Base-by-base conservation (phyloP, 1,140 invertebrate species). In the Calephelis nemesis region DNA sequence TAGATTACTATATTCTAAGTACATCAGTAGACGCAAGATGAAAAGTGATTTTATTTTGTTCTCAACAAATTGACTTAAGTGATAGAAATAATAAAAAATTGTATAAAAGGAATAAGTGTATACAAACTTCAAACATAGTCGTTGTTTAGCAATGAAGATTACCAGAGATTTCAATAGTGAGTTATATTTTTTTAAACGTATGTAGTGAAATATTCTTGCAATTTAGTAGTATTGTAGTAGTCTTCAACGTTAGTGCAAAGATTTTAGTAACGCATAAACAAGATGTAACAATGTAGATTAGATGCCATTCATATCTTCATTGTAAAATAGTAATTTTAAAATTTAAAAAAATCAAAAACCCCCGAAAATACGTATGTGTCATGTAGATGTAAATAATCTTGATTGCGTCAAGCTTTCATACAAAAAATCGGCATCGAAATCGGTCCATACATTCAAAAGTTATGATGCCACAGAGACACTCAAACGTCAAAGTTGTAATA, bases 41-140 rank as follows among this genome's bases (percentile, higher is more conserved):
- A 82, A 78, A 88, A 91, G 87, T 91, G 87, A 91, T 90, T 91
- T 91, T 91, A 91, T 91, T 90, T 88, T 88, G 87, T 90, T 83
- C 72, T 75, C 78, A 72, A 78, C 76, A 79, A 79, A 85, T 77
- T 81, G 82, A 87, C 80, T 83, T 75, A 69, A 82, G 84, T 87
- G 84, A 87, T 73, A 83, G 78, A 81, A 80, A 73, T 78, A 77
- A 82, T 73, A 82, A 84, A 84, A 19, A 87, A 86, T 81, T 87
- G 83, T 82, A 85, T 77, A 87, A 87, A 88, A 86, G 75, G 77
- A 79, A 82, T 79, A 84, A 87, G 85, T 90, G 84, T 83, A 83
- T 75, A 69, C 70, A 68, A 78, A 85, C 74, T 76, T 79, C 70
- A 72, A 79, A 81, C 76, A 83, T 73, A 77, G 65, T 71, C 74